These are phyloP conservation scores for Heliconius hermathena DNA, from an alignment of 1,140 invertebrate species.

Conservation along the genomic window DNA sequence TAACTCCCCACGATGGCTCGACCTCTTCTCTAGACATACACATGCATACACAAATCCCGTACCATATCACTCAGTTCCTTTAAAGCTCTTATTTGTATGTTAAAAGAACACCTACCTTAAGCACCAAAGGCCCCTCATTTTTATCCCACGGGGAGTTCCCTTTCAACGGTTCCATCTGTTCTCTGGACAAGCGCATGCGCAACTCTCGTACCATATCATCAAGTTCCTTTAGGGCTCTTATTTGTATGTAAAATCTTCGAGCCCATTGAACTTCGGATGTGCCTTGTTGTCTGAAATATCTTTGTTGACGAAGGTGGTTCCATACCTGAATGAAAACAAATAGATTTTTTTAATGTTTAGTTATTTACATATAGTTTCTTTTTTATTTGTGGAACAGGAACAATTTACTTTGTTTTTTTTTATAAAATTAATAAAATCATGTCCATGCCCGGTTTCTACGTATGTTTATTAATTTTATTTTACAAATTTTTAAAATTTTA, in stretches of 20 bases:
- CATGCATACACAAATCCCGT: constrained; percentile 83
- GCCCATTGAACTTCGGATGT: constrained; percentile 87
- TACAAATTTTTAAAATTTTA: too few species aligned
- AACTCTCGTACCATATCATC: constrained; percentile 88
- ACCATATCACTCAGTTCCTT: constrained; percentile 88
- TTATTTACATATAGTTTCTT: too few species aligned
- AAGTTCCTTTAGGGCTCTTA: constrained; percentile 88
- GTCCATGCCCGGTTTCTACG: too few species aligned
- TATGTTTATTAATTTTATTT: too few species aligned
- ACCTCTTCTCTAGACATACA: constrained; percentile 83
- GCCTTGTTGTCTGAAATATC: constrained; percentile 59
- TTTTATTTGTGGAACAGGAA: too few species aligned
- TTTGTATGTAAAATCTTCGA: constrained; percentile 87
- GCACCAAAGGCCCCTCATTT: constrained; percentile 81
- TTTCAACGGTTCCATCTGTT: constrained; percentile 80
- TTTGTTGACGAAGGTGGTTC: constrained; percentile 60
- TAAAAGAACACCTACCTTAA: constrained; percentile 84
- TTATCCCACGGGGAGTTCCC: constrained; percentile 65
- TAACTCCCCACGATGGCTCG: constrained; percentile 52
- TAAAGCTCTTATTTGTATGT: constrained; percentile 87
- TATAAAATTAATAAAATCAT: too few species aligned
- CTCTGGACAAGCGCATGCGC: constrained; percentile 81
- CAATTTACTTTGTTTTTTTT: too few species aligned
- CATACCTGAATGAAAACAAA: constrained; percentile 55
- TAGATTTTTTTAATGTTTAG: too few species aligned